phyloP scores from a whole-genome alignment of 2,797 vertebrate genomes.

The Varecia variegata region DNA sequence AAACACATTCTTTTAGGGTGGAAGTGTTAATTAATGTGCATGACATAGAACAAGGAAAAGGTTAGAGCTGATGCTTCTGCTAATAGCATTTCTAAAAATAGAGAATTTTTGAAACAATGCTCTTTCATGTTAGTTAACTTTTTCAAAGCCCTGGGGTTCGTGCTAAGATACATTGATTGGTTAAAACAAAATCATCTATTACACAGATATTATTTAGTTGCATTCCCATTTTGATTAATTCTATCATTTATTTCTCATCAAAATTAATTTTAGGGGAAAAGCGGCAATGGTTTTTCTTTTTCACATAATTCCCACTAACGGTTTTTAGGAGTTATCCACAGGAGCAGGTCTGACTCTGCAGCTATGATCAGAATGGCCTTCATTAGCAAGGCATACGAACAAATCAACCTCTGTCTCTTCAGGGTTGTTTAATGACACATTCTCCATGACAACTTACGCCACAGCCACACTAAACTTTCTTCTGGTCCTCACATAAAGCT shows the following conservation, averaged over 20 bases:
- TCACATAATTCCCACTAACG: not conserved
- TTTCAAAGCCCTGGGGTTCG: constrained; percentile 31
- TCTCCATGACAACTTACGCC: not conserved
- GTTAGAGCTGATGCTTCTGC: constrained; percentile 67
- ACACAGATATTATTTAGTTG: not conserved
- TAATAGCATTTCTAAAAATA: constrained; percentile 77
- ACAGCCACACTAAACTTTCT: not conserved
- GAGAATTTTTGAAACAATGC: constrained; percentile 66
- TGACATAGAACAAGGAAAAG: constrained; percentile 72
- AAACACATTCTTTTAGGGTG: constrained; percentile 64
- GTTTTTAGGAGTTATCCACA: not conserved
- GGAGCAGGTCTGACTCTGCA: not conserved
- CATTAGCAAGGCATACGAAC: not conserved
- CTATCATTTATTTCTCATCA: not conserved
- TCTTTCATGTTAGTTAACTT: constrained; percentile 58
- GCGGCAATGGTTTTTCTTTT: not conserved
- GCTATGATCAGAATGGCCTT: not conserved
- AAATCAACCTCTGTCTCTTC: not conserved
- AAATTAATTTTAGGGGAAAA: not conserved
- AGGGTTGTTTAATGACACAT: not conserved
- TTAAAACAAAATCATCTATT: constrained; percentile 47
- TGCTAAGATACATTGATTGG: not conserved
- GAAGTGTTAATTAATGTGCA: constrained; percentile 78
- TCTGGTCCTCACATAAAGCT: not conserved
- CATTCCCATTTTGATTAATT: not conserved